These are phyloP conservation scores for Parnassius glacialis DNA, from an alignment of 2,888 invertebrate species.

Conservation along the genomic window DNA sequence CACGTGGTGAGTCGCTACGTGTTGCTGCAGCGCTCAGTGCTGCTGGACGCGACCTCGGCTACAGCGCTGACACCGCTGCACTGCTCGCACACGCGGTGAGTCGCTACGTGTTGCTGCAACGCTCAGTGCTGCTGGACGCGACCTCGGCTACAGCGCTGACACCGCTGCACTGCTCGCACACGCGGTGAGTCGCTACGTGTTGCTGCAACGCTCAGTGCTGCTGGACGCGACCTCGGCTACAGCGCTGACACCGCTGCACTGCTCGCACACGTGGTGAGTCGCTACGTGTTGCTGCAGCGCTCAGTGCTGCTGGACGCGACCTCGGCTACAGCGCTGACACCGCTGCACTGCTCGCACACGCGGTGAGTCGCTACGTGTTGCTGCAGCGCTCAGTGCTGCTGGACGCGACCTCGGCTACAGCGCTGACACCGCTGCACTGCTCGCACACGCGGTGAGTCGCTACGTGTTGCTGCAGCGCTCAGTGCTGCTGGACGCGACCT, in stretches of 20 bases:
- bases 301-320: constrained; percentile 83
- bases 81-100: constrained; percentile 88
- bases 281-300: constrained; percentile 72
- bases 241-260: constrained; percentile 82
- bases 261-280: constrained; percentile 86
- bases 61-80: constrained; percentile 81
- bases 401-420: too few species aligned
- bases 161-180: constrained; percentile 86
- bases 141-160: constrained; percentile 86
- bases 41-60: constrained; percentile 87
- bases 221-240: constrained; percentile 88
- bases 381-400: too few species aligned
- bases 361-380: constrained; percentile 72
- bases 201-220: constrained; percentile 81
- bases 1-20: constrained; percentile 83
- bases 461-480: too few species aligned
- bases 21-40: constrained; percentile 80
- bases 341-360: constrained; percentile 86
- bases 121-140: constrained; percentile 80
- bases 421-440: too few species aligned
- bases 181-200: constrained; percentile 79
- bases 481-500: too few species aligned
- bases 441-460: too few species aligned
- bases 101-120: constrained; percentile 73
- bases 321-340: constrained; percentile 85